Conservation (phyloP, 2,113 vertebrate genomes). For the Rhombomys opimus region DNA sequence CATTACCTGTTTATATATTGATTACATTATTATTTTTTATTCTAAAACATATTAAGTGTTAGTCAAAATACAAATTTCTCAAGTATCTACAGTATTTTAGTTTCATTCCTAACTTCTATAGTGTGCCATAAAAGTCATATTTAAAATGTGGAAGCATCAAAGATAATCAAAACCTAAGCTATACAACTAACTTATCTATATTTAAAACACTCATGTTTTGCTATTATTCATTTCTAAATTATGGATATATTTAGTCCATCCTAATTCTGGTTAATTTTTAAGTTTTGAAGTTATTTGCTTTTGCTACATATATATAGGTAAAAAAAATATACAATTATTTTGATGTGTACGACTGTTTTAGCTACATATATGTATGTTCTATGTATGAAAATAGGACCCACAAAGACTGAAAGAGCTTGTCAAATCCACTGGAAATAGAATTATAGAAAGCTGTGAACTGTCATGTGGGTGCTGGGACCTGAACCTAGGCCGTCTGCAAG, state of each 20-base stretch:
- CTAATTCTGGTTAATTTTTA: not conserved
- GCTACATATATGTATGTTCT: not conserved
- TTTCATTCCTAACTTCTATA: not conserved
- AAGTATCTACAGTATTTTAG: not conserved
- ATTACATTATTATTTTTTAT: conserved; percentile 3
- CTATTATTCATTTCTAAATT: not conserved
- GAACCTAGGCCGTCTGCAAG: not conserved
- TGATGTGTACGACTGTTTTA: not conserved
- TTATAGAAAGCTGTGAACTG: not conserved
- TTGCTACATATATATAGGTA: not conserved
- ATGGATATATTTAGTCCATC: not conserved
- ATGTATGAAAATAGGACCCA: not conserved
- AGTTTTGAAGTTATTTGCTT: not conserved
- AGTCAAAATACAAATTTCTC: not conserved
- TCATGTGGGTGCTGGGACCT: not conserved
- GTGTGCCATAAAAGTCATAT: not conserved
- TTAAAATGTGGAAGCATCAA: not conserved
- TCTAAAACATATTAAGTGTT: not conserved
- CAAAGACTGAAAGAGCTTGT: not conserved
- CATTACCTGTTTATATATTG: not conserved
- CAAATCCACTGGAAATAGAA: not conserved
- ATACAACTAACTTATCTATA: not conserved
- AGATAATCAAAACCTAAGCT: not conserved
- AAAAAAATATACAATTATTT: not conserved
- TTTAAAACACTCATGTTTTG: not conserved